Evolutionary conservation across 2,797 vertebrate genomes (phyloP).

Genomic region (Schizothorax lantsangensis): DNA sequence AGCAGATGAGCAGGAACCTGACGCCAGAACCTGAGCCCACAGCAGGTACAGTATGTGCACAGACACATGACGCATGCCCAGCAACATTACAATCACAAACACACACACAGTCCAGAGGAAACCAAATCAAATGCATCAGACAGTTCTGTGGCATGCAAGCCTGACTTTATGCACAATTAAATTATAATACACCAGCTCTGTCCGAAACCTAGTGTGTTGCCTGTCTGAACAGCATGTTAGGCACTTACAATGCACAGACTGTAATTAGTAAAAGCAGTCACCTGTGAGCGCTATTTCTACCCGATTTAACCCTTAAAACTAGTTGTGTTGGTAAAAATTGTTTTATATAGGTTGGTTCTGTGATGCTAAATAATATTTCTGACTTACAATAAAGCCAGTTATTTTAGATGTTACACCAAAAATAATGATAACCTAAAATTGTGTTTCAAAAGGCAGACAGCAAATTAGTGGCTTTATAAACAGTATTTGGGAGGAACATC

Average conservation of each 20-base stretch:
- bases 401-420: background rate
- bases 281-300: background rate
- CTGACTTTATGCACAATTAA: background rate
- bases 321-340: background rate
- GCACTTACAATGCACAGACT: background rate
- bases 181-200: background rate
- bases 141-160: background rate
- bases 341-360: too few relatives aligned
- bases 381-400: background rate
- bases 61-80: conserved; percentile 41
- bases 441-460: background rate
- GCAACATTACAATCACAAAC: background rate
- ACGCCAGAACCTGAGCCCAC: conserved; percentile 92
- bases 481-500: background rate
- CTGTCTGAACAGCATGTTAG: background rate
- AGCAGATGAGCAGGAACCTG: conserved; percentile 94
- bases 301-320: background rate
- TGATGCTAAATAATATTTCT: background rate
- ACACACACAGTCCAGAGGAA: conserved; percentile 2
- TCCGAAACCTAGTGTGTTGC: conserved; percentile 1
- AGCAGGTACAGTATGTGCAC: conserved; percentile 39
- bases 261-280: background rate
- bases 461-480: background rate
- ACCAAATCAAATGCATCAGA: conserved; percentile 3
- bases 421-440: too few relatives aligned